A percentile compares a stretch with the other conserved stretches of the same genome.
Conservation (phyloP, 2,113 vertebrate genomes). For the Ibidorhyncha struthersii region DNA sequence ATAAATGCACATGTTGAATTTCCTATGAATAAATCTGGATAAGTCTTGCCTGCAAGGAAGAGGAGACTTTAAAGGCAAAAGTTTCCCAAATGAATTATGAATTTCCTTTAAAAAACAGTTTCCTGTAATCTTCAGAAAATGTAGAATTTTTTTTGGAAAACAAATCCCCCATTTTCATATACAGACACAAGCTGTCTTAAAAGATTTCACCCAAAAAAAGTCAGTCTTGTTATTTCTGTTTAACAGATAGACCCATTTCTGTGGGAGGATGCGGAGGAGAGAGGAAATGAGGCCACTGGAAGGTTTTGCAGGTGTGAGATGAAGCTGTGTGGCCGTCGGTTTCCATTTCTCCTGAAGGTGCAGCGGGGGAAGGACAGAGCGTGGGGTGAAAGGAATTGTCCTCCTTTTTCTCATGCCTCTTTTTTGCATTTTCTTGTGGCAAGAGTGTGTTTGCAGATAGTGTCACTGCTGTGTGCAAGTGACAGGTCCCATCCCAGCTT, state of each 20-base stretch:
- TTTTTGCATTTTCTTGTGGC: not conserved
- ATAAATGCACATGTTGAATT: not conserved
- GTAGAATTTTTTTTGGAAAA: not conserved
- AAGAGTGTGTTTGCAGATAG: not conserved
- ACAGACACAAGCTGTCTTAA: not conserved
- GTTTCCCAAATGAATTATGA: not conserved
- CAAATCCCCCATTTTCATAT: not conserved
- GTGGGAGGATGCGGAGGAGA: conserved; percentile 39
- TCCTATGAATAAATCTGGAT: not conserved
- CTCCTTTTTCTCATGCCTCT: not conserved
- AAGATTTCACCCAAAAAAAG: not conserved
- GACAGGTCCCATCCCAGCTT: not conserved
- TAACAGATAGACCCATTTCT: conserved; percentile 7
- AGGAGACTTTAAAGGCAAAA: not conserved
- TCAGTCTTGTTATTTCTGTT: not conserved
- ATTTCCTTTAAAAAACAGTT: not conserved
- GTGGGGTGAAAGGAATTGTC: not conserved
- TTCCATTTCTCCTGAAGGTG: not conserved
- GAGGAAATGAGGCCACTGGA: conserved; percentile 40
- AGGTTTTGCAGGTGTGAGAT: conserved; percentile 24
- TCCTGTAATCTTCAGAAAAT: not conserved
- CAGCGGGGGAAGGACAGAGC: rapidly evolving
- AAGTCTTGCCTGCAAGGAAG: not conserved
- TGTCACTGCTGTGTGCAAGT: not conserved
- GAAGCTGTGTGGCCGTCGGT: not conserved